These are phyloP conservation scores for Bradypus variegatus DNA, from an alignment of 2,797 vertebrate genomes.

Conservation along the genomic window DNA sequence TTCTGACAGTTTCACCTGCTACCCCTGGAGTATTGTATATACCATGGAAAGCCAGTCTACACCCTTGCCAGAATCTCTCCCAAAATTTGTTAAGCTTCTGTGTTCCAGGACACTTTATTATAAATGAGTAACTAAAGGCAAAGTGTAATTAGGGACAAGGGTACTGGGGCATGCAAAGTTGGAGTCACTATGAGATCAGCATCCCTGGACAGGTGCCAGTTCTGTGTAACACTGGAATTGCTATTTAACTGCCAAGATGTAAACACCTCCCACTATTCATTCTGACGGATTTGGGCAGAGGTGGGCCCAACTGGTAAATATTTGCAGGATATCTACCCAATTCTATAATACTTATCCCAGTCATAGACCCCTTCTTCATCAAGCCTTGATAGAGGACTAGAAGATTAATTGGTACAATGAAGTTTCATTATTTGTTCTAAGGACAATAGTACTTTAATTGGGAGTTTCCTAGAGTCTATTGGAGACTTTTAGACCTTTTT, in stretches of 20 bases:
- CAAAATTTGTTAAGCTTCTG: slow-evolving; percentile 28
- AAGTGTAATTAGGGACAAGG: slow-evolving; percentile 40
- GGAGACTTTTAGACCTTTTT: background rate
- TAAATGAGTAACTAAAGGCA: slow-evolving; percentile 55
- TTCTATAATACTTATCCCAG: background rate
- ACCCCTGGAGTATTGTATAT: background rate
- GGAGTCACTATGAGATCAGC: background rate
- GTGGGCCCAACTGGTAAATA: background rate
- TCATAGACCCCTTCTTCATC: background rate
- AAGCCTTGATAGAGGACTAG: background rate
- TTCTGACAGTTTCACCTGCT: slow-evolving; percentile 27
- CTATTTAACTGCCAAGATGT: background rate
- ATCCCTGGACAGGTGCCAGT: background rate
- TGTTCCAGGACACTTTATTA: slow-evolving; percentile 46
- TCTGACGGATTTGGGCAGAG: background rate
- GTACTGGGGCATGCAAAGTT: slow-evolving; percentile 8
- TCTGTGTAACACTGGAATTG: background rate
- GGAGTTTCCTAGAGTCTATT: background rate
- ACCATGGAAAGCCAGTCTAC: background rate
- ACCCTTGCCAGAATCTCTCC: slow-evolving; percentile 16
- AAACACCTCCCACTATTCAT: background rate
- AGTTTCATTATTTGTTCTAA: slow-evolving; percentile 6
- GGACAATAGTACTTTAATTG: background rate
- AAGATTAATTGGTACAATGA: background rate
- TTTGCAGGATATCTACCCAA: background rate